Evolutionary conservation across 2,797 vertebrate species (phyloP).

Genomic region (Leptatherina wallacei): DNA sequence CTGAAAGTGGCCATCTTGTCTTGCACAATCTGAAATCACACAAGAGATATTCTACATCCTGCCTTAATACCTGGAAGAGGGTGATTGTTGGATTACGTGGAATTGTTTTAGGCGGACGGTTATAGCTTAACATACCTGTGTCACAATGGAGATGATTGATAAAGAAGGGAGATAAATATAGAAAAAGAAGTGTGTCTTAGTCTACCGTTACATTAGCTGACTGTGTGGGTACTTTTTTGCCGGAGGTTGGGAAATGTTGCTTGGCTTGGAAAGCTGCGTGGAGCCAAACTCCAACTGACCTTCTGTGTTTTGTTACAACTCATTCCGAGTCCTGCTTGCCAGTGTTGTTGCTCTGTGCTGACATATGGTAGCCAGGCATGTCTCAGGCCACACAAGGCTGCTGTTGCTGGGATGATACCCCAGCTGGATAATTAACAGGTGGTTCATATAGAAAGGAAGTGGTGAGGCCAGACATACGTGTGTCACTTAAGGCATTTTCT

Average conservation of each 20-base stretch:
- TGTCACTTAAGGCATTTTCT: slow-evolving; percentile 8
- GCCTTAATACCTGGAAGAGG: slow-evolving; percentile 10
- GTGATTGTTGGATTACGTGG: slow-evolving; percentile 30
- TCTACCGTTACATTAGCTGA: slow-evolving; percentile 21
- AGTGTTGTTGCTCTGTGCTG: slow-evolving; percentile 1
- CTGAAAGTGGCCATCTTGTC: slow-evolving; percentile 56
- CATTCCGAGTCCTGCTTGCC: slow-evolving; percentile 20
- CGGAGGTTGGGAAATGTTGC: slow-evolving; percentile 53
- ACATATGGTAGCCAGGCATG: slow-evolving; percentile 43
- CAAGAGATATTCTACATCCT: slow-evolving; percentile 23
- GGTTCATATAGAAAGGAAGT: slow-evolving; percentile 25
- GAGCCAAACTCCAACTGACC: slow-evolving; percentile 55
- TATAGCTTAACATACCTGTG: slow-evolving; percentile 34
- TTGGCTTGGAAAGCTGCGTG: slow-evolving; percentile 40
- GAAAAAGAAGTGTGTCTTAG: slow-evolving; percentile 25
- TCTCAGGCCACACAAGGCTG: slow-evolving; percentile 24
- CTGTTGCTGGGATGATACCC: background rate
- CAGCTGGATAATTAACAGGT: slow-evolving; percentile 45
- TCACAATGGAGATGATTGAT: slow-evolving; percentile 22
- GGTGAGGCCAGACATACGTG: slow-evolving; percentile 4
- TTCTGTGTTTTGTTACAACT: slow-evolving; percentile 40
- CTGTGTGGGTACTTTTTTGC: slow-evolving; percentile 12
- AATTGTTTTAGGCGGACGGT: slow-evolving; percentile 13
- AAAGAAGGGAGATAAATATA: slow-evolving; percentile 18
- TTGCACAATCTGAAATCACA: slow-evolving; percentile 39